A percentile compares a stretch with the other conserved stretches of the same genome.
phyloP scores from a whole-genome alignment of 1,140 invertebrate genomes.

The Hypsibius dujardini region DNA sequence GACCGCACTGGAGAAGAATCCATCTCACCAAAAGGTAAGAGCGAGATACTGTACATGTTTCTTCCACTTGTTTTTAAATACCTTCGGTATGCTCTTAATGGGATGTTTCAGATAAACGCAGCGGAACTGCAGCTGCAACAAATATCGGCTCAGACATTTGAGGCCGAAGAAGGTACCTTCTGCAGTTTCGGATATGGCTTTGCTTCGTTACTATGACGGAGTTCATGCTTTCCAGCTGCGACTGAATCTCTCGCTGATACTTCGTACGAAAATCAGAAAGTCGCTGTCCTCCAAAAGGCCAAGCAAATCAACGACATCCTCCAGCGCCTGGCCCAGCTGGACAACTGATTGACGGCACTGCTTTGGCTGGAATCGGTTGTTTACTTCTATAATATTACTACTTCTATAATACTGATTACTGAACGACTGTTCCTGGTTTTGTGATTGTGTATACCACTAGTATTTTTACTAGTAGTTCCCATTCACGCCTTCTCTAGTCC shows the following conservation, averaged over 20 bases:
- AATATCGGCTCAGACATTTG: neutral
- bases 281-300: neutral
- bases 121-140: neutral
- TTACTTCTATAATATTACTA: too few species aligned
- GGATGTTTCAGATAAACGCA: neutral
- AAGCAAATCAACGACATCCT: neutral
- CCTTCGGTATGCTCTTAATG: neutral
- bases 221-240: too few species aligned
- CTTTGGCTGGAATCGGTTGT: too few species aligned
- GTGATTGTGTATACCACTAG: too few species aligned
- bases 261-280: neutral
- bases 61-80: neutral
- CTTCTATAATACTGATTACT: too few species aligned
- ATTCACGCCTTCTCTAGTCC: too few species aligned
- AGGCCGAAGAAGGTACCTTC: neutral
- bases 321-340: neutral
- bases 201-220: slow-evolving; percentile 4
- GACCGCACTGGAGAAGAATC: neutral
- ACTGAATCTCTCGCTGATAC: too few species aligned
- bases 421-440: too few species aligned
- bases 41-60: neutral
- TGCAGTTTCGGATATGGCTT: neutral
- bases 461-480: too few species aligned
- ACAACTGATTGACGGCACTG: too few species aligned
- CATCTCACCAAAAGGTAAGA: neutral